Evolutionary conservation across 2,888 invertebrate species (phyloP).

Genomic region (Oscheius onirici): DNA sequence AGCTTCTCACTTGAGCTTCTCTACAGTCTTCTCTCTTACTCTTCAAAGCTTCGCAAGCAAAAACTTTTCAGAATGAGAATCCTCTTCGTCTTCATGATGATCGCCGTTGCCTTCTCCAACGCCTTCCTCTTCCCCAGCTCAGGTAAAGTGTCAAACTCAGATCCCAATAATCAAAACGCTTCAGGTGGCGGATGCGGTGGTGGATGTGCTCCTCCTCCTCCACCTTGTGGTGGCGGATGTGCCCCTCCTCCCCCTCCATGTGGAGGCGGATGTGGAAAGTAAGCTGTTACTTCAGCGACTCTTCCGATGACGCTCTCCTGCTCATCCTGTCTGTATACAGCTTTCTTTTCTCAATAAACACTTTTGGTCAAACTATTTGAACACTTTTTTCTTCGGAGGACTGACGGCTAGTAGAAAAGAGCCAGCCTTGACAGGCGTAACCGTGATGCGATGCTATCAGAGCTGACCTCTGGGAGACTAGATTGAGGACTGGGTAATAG

Average conservation of each 20-base stretch:
- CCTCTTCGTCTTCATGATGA: conserved; percentile 2
- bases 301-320: neutral
- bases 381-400: too few relatives aligned
- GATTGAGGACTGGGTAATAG: too few relatives aligned
- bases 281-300: neutral
- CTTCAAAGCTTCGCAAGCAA: neutral
- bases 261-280: neutral
- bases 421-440: too few relatives aligned
- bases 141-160: neutral
- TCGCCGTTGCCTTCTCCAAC: neutral
- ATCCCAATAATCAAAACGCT: neutral
- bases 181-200: neutral
- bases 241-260: neutral
- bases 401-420: too few relatives aligned
- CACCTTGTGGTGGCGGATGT: neutral
- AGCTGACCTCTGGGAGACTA: too few relatives aligned
- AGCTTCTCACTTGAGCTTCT: neutral
- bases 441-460: too few relatives aligned
- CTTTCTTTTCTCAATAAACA: too few relatives aligned
- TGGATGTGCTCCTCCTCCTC: conserved; percentile 1
- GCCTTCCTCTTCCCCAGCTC: conserved; percentile 8
- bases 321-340: conserved; percentile 1
- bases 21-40: neutral
- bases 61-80: conserved; percentile 3
- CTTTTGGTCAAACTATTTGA: too few relatives aligned